Conservation (phyloP, 2,113 vertebrate species). For the Psittacula cyanocephala region DNA sequence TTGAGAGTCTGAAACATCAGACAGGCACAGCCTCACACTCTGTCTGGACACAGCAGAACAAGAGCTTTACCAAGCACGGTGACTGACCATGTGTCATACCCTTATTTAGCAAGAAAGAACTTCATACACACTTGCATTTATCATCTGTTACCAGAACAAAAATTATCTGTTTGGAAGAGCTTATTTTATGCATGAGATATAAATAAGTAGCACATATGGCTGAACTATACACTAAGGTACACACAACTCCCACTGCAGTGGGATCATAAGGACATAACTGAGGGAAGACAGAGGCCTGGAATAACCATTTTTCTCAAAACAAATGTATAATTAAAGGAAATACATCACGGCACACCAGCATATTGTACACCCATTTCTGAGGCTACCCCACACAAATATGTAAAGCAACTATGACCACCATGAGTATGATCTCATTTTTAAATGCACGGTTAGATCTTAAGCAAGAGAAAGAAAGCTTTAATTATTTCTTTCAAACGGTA, state of each 20-base stretch:
- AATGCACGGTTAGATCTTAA: constrained; percentile 12
- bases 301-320: background rate
- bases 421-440: constrained; percentile 58
- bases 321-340: constrained; percentile 39
- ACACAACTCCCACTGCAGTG: background rate
- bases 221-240: background rate
- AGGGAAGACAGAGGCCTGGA: background rate
- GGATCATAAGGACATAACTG: background rate
- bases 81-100: constrained; percentile 13
- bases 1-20: background rate
- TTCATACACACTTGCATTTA: background rate
- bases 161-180: background rate
- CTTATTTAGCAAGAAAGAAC: background rate
- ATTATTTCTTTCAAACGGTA: constrained; percentile 52
- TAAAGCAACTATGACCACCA: constrained; percentile 7
- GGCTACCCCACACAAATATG: constrained; percentile 10
- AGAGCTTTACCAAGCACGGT: background rate
- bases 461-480: constrained; percentile 29
- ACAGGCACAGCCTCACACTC: background rate
- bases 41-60: background rate
- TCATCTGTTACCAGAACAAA: background rate
- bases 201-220: constrained; percentile 35
- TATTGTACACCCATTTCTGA: background rate
- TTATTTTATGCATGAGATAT: constrained; percentile 14
- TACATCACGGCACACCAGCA: background rate